Evolutionary conservation across 1,140 invertebrate genomes (phyloP).

Genomic region (Lepidurus apus): DNA sequence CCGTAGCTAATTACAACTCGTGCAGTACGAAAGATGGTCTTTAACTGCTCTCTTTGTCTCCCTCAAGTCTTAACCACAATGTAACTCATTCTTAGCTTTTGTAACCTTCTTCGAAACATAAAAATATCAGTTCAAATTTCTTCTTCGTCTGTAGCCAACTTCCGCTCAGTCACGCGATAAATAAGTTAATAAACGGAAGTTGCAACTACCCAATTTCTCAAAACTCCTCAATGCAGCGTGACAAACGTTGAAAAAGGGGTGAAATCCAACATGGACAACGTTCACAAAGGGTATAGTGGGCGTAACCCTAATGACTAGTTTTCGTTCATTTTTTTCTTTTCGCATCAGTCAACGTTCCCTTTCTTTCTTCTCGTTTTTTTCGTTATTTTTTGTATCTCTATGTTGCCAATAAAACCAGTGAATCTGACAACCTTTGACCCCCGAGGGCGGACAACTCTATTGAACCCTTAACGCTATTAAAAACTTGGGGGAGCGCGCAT

Average conservation of each 20-base stretch:
- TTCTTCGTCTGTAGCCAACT: neutral
- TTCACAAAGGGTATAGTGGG: neutral
- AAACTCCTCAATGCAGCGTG: neutral
- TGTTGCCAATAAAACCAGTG: conserved; percentile 7
- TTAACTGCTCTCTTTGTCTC: neutral
- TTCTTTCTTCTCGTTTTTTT: neutral
- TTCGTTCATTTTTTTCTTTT: neutral
- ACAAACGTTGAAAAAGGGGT: neutral
- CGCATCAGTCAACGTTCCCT: neutral
- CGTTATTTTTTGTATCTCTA: too few relatives aligned
- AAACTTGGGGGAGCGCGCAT: conserved; percentile 4
- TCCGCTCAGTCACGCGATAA: conserved; percentile 14
- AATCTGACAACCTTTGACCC: conserved; percentile 13
- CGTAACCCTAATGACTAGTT: conserved; percentile 6
- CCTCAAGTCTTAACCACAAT: neutral
- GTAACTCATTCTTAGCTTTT: neutral
- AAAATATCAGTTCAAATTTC: neutral
- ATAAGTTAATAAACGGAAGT: conserved; percentile 17
- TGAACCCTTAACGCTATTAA: conserved; percentile 15
- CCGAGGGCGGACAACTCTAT: conserved; percentile 1
- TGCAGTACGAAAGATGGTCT: neutral
- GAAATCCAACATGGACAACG: neutral
- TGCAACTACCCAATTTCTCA: neutral
- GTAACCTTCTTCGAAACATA: neutral
- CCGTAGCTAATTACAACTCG: conserved; percentile 6